A percentile compares a stretch with the other conserved stretches of the same genome.
phyloP scores from a whole-genome alignment of 2,797 vertebrate species.

The Amphiprion clarkii region DNA sequence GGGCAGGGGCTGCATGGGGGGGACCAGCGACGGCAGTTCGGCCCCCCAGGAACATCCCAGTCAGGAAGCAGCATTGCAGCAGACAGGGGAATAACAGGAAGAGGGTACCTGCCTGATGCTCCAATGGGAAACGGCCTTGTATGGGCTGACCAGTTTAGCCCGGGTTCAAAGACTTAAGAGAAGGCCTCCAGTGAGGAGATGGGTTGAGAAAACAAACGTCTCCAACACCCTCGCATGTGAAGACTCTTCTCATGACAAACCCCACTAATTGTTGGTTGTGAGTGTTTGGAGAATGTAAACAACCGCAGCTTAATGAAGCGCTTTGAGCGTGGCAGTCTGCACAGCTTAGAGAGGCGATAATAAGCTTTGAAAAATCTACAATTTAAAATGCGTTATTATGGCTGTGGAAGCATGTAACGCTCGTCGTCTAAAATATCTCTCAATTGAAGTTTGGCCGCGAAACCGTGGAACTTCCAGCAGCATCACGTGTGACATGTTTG shows the following conservation, averaged over 20 bases:
- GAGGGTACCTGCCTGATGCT: conserved; percentile 65
- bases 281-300: conserved; percentile 56
- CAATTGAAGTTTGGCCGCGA: conserved; percentile 35
- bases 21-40: conserved; percentile 46
- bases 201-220: conserved; percentile 49
- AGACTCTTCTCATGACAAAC: conserved; percentile 49
- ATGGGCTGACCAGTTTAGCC: conserved; percentile 45
- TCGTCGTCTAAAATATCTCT: conserved; percentile 28
- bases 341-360: conserved; percentile 55
- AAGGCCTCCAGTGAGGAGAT: conserved; percentile 40
- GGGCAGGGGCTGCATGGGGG: not conserved
- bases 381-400: conserved; percentile 57
- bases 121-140: conserved; percentile 54
- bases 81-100: conserved; percentile 78
- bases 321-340: conserved; percentile 39
- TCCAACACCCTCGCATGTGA: conserved; percentile 50
- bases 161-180: conserved; percentile 63
- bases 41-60: conserved; percentile 53
- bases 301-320: conserved; percentile 54
- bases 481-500: conserved; percentile 32
- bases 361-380: conserved; percentile 49
- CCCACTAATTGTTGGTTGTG: conserved; percentile 65
- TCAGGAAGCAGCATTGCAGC: conserved; percentile 64
- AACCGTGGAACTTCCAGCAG: conserved; percentile 49
- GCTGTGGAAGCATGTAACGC: conserved; percentile 25